phyloP scores from a whole-genome alignment of 2,797 vertebrate species.

The Chloroceryle amazona region DNA sequence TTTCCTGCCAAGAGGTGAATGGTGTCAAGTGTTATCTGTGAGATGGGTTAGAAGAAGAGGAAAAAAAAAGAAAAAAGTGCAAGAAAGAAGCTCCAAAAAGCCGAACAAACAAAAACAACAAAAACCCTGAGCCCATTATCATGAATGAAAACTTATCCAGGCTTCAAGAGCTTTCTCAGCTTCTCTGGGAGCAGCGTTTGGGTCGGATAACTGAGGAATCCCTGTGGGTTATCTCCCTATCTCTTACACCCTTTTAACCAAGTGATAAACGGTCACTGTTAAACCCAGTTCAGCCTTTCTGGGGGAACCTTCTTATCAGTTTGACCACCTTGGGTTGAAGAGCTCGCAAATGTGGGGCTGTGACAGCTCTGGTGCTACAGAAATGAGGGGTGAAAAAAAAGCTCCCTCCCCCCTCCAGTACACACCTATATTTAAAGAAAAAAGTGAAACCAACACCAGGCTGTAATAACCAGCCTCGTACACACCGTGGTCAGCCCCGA shows the following conservation, averaged over 20 bases:
- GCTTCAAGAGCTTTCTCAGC: neutral
- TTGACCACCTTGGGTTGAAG: neutral
- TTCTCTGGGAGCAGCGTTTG: neutral
- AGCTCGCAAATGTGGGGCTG: neutral
- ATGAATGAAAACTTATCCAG: slow-evolving; percentile 4
- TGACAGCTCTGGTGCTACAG: neutral
- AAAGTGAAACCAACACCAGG: neutral
- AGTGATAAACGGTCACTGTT: neutral
- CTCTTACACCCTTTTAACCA: neutral
- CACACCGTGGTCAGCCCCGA: neutral
- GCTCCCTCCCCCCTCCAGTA: neutral
- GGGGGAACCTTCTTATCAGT: neutral
- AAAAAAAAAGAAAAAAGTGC: no score
- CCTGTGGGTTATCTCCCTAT: neutral
- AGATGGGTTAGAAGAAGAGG: neutral
- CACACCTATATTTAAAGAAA: rapidly evolving
- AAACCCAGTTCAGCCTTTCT: neutral
- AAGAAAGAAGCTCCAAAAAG: neutral
- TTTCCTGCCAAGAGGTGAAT: neutral
- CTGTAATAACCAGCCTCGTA: neutral
- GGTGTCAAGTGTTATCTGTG: neutral
- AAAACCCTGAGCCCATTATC: neutral
- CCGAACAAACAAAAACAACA: neutral
- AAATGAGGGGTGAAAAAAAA: neutral
- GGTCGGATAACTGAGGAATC: neutral